Percentiles rank a stretch among this genome's conserved stretches.
Evolutionary conservation across 2,113 vertebrate species (phyloP).

Genomic region (Recurvirostra avosetta): DNA sequence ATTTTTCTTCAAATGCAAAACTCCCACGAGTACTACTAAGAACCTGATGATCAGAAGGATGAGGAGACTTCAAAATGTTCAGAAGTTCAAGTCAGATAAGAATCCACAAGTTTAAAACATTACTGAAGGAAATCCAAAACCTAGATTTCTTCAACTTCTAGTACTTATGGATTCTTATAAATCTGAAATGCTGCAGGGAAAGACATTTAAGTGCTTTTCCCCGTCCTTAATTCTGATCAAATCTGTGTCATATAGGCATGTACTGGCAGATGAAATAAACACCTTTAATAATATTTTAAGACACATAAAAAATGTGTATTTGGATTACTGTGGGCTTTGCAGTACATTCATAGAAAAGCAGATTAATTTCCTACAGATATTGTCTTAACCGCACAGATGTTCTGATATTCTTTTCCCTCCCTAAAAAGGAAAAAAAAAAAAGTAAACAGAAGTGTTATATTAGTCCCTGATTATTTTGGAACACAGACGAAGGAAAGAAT

Average conservation of each 20-base stretch:
- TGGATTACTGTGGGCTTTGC: not conserved
- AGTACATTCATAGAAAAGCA: not conserved
- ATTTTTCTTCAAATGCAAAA: not conserved
- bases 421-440: not conserved
- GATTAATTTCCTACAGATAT: not conserved
- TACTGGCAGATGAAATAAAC: not conserved
- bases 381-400: not conserved
- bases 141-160: not conserved
- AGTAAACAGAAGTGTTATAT: not conserved
- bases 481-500: not conserved
- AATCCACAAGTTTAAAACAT: not conserved
- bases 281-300: not conserved
- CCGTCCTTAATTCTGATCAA: not conserved
- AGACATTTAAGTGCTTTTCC: not conserved
- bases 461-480: not conserved
- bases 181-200: not conserved
- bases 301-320: not conserved
- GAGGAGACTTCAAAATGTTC: not conserved
- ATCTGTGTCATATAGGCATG: not conserved
- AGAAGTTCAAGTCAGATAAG: not conserved
- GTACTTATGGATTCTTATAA: not conserved
- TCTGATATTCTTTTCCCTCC: not conserved
- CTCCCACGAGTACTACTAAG: not conserved
- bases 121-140: not conserved
- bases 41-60: not conserved